Evolutionary conservation across 2,888 invertebrate species (phyloP), one percentile per base, ranked within the genome.

Genomic region (Pristionchus japonicus): DNA sequence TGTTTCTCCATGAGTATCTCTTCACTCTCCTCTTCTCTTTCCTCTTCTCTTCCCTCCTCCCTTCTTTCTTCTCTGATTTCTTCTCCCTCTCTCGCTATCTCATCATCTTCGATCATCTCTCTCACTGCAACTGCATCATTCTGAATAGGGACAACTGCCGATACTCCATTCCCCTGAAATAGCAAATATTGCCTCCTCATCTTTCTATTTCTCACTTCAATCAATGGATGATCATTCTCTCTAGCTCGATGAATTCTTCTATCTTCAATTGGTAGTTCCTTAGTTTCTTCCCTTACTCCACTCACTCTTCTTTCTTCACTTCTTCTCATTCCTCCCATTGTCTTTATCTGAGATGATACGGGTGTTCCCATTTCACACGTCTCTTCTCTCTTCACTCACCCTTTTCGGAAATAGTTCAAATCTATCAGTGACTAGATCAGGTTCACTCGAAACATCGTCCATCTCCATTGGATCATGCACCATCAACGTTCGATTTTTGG

Each of bases 401-500:
- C 52, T 82, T 31, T 82, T 52, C 17, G 47, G 47, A 13, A 31
- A 9, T 37, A 82, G 40, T 82, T 82, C 82, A 31, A 82, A 27
- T 82, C 52, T 23, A 52, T 86, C 86, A 15, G 43, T 43, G 34
- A 86, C 67, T 15, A 86, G 67, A 67, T 86, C 86, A 7, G 86
- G 86, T n/a, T 86, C 86, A 67, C 86, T 86, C 43, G 52, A 67
- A 31, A 67, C 43, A 67, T 86, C 86, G 31, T 86, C 86, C 34
- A 61, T 84, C n/a, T 84, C 84, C n/a, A 61, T 49, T 61, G 27
- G 57, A 34, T 84, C 61, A n/a, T n/a, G n/a, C 20, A 27, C 40
- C 40, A 84, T 37, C 37, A 37, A 27, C 31, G 37, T 11, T n/a
- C 84, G 34, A n/a, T 61, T 84, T 20, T 43, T 61, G 20, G 84